Conservation (phyloP, 2,888 invertebrate genomes). For the Neoaliturus tenellus region DNA sequence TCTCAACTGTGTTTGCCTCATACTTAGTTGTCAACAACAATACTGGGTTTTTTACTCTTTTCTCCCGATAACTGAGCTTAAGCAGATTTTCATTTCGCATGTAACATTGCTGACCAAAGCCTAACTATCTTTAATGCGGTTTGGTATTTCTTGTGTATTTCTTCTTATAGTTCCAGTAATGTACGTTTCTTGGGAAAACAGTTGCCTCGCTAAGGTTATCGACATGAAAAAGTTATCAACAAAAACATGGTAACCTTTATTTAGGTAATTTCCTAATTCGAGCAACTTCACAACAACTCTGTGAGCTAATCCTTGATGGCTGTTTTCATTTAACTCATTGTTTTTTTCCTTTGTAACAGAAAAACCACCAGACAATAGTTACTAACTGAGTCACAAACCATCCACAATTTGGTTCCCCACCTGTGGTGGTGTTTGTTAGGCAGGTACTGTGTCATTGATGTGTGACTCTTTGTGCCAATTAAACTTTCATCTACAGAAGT, state of each 20-base stretch:
- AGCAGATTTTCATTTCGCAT: neutral
- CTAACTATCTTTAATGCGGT: neutral
- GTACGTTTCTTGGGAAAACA: constrained; percentile 1
- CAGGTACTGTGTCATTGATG: neutral
- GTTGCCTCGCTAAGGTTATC: constrained; percentile 24
- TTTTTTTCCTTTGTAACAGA: constrained; percentile 48
- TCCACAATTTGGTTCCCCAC: neutral
- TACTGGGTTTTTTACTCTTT: constrained; percentile 19
- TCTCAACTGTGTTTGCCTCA: neutral
- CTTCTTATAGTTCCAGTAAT: constrained; percentile 33
- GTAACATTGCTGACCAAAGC: constrained; percentile 27
- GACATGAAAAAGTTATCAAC: constrained; percentile 43
- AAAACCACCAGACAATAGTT: constrained; percentile 40
- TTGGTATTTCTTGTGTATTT: constrained; percentile 3
- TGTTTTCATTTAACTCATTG: neutral
- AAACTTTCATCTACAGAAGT: constrained; percentile 43
- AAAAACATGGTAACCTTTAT: constrained; percentile 4
- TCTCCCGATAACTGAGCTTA: neutral
- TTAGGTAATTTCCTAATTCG: neutral
- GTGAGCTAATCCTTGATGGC: neutral
- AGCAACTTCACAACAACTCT: constrained; percentile 32
- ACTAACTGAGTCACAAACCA: neutral
- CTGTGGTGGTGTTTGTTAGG: constrained; percentile 16
- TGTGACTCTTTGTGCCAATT: constrained; percentile 45
- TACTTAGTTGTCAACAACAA: constrained; percentile 36